Evolutionary conservation across 2,888 invertebrate species (phyloP), one percentile per base, ranked within the genome.

Genomic region (Mesorhabditis spiculigera): DNA sequence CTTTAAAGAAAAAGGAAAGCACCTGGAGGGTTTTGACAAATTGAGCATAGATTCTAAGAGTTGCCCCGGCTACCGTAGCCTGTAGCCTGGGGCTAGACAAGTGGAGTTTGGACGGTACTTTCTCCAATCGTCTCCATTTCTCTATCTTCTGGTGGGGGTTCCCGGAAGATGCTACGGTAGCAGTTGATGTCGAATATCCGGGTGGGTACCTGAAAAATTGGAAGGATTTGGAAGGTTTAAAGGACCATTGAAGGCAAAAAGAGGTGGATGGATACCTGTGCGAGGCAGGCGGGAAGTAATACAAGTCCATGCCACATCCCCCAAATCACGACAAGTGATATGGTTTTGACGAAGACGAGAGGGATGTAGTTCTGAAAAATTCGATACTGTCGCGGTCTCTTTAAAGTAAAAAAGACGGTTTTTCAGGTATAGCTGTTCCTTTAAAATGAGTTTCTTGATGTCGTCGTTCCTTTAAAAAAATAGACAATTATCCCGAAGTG

Each of bases 291-390:
- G 3, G 82, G 82, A 41, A 82, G 75, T 5, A 79, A 68, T 16
- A 80, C 73, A 45, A 83, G 73, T 5, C 84, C 84, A 70, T 84
- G 84, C 68, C 75, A 75, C 50, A 83, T 73, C 43, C 85, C 85
- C 76, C 81, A 82, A 71, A 82, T 80, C 63, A 83, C 85, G 16
- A 85, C 84, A 44, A 85, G 76, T 1, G 75, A 72, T 64, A 85
- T 82, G 5, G 84, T 85, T 67, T 82, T 82, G 63, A 85, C 82
- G 75, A 85, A 85, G 6, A 85, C 85, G 61, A 82, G 74, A 5
- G 85, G 85, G 43, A 84, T 78, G 75, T 85, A 85, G 75, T 85
- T 82, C 78, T 84, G 75, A 42, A 81, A 75, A 42, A 5, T 8
- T 16, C 28, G 58, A 50, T 50, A 50, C 28, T 28, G 28, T 28